Evolutionary conservation across 2,797 vertebrate genomes (phyloP), one percentile per base, ranked within the genome.

Genomic region (Calcarius lapponicus): DNA sequence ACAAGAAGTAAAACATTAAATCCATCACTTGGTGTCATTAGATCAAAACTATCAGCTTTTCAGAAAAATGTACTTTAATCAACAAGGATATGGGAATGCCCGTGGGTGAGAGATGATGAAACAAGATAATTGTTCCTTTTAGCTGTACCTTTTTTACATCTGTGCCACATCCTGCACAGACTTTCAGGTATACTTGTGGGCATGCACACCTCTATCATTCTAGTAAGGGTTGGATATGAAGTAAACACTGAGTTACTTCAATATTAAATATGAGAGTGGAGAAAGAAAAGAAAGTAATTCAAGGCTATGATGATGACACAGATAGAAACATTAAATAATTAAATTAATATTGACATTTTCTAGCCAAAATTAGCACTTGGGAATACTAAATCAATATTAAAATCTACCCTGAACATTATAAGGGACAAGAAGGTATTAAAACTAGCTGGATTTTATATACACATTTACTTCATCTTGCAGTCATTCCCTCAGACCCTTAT

Each of bases 331-430:
- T 64, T 43, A 90, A 74, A 28, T 66, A 80, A 80, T 76, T 53
- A 86, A 85, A 92, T 84, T 48, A 71, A 67, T 86, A 65, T n/a
- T 48, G 60, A 64, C 36, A 73, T 85, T 88, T 93, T 82, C 51
- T 58, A 92, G 43, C 14, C 74, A 93, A 91, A 93, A 89, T 66
- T 56, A 84, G 13, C n/a, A 40, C 40, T 76, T 66, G 28, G 51
- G 36, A 91, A 80, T 89, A 76, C 29, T 42, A 26, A 76, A 57
- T 80, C 47, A 74, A 8, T 75, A 70, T 47, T 69, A 80, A 11
- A 57, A 40, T 79, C 28, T 86, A 12, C 56, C 20, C 26, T 74
- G 42, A 93, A 69, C 8, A 50, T 45, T 57, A 76, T 0, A 57
- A 9, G 31, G 7, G 4, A 5, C 71, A 80, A 73, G 64, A 79